phyloP scores from a whole-genome alignment of 2,797 vertebrate species.

The Sciurus carolinensis region DNA sequence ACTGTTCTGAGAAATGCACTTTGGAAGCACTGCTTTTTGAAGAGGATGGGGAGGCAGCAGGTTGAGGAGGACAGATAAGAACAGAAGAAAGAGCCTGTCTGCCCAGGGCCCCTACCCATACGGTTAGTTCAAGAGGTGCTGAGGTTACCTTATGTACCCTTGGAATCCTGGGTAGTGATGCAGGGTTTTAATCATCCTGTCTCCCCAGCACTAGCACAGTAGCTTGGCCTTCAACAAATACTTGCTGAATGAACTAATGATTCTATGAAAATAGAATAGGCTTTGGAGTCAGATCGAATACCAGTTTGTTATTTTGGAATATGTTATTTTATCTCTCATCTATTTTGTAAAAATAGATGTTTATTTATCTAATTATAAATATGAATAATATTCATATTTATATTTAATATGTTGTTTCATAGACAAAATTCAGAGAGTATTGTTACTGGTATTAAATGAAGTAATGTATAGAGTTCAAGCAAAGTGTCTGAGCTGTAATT shows the following conservation, averaged over 20 bases:
- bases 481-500: background rate
- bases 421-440: background rate
- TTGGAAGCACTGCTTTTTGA: background rate
- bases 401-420: background rate
- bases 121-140: fast-evolving
- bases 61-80: background rate
- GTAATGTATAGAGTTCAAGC: background rate
- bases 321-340: background rate
- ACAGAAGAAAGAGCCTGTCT: fast-evolving
- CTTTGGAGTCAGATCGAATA: background rate
- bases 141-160: background rate
- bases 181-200: background rate
- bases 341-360: no score
- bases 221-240: background rate
- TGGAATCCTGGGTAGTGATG: background rate
- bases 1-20: background rate
- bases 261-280: background rate
- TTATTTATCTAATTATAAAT: no score
- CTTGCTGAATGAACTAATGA: background rate
- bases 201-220: background rate
- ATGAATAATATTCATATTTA: no score
- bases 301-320: background rate
- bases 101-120: fast-evolving
- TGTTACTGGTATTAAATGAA: background rate
- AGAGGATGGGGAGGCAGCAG: background rate